Evolutionary conservation across 2,888 invertebrate genomes (phyloP), one percentile per base, ranked within the genome.

Genomic region (Eucera pruinosa): DNA sequence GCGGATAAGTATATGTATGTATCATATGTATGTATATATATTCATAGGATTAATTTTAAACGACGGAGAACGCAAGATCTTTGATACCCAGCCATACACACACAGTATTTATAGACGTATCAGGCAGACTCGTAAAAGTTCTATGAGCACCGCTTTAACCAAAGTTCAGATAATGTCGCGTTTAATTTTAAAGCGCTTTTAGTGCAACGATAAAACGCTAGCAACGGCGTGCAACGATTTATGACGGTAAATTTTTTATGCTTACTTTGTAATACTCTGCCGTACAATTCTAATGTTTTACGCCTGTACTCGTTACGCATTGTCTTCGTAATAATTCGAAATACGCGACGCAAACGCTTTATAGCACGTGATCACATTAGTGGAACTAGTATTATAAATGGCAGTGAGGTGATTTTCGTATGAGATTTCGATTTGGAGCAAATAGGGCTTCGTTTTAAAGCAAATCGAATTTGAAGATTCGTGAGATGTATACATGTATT

Each of bases 161-260:
- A 23, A 74, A 77, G 61, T 77, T 62, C 57, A 65, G 70, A 77
- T 68, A 80, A 82, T 77, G 73, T 65, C 61, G 64, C 77, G 57
- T 80, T 82, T 80, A 83, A 82, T 82, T 83, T 80, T 77, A 83
- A 83, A 70, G 54, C 65, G 57, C 77, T 58, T 82, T 81, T 57
- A 68, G 64, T 41, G 52, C 67, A 65, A 52, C 73, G 70, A 77
- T 80, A 67, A 82, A 83, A 71, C 69, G 25, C 58, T 39, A 25
- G 61, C 57, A 18, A 43, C 54, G 25, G 39, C 15, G 13, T 36
- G 5, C 23, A 20, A 27, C 77, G 66, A 78, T 71, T 78, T 66
- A 71, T 62, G 23, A 43, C 39, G 41, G 20, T 50, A 55, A 77
- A 71, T 61, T 57, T 71, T 78, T 66, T 58, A 62, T 62, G 57